phyloP scores from a whole-genome alignment of 1,140 invertebrate genomes.

The Drosophila sulfurigaster region DNA sequence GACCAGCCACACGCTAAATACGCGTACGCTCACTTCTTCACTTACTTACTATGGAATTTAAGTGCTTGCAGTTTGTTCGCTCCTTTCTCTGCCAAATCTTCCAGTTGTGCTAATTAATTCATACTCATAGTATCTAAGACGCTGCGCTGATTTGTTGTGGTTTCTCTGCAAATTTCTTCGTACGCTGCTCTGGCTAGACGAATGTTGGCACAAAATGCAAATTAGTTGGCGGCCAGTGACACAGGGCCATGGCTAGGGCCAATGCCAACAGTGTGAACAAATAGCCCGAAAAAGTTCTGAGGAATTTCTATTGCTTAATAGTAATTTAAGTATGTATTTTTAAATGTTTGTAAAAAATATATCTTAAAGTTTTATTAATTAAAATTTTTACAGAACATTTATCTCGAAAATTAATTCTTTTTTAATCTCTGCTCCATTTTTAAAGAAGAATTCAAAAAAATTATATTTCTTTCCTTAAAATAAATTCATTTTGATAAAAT shows the following conservation, averaged over 20 bases:
- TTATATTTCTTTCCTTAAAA: too few species aligned
- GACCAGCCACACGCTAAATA: slow-evolving; percentile 39
- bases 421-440: too few species aligned
- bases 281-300: background rate
- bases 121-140: slow-evolving; percentile 47
- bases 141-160: slow-evolving; percentile 61
- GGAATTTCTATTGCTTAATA: background rate
- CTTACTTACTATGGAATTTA: background rate
- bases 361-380: too few species aligned
- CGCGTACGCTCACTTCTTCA: slow-evolving; percentile 5
- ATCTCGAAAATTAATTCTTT: too few species aligned
- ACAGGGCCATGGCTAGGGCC: background rate
- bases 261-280: slow-evolving; percentile 8
- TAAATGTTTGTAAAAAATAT: too few species aligned
- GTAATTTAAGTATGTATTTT: too few species aligned
- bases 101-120: slow-evolving; percentile 60
- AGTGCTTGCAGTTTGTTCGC: background rate
- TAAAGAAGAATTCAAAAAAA: too few species aligned
- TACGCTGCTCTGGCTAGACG: background rate
- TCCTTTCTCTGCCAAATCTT: slow-evolving; percentile 5
- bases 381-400: too few species aligned
- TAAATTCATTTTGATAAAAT: too few species aligned
- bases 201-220: slow-evolving; percentile 58
- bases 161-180: background rate
- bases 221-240: slow-evolving; percentile 38